Percentiles rank a stretch among this genome's conserved stretches.
Conservation (phyloP, 2,797 vertebrate species). For the Danionella dracula region DNA sequence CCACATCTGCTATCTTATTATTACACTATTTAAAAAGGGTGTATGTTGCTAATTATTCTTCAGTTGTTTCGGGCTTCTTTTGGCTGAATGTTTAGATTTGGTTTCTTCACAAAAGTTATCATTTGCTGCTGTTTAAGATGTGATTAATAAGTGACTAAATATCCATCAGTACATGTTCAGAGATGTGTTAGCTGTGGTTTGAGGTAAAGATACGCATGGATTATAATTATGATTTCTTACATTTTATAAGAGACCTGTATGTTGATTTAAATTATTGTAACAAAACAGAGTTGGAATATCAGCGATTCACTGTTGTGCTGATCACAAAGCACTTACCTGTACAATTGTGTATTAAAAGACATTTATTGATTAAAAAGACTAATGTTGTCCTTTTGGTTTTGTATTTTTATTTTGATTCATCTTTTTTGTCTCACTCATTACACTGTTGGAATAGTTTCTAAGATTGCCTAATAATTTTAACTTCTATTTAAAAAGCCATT, state of each 20-base stretch:
- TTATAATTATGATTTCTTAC: background rate
- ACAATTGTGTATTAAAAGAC: background rate
- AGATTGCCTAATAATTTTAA: no score
- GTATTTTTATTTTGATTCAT: no score
- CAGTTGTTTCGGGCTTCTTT: background rate
- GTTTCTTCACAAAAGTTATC: background rate
- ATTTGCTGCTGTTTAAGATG: background rate
- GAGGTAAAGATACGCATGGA: background rate
- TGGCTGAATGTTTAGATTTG: background rate
- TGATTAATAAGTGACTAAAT: background rate
- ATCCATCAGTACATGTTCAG: background rate
- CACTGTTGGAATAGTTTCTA: no score
- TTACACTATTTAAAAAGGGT: background rate
- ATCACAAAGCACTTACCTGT: background rate
- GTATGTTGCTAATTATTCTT: background rate
- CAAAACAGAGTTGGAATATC: no score
- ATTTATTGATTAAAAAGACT: background rate
- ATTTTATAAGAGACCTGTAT: background rate
- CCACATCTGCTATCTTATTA: slow-evolving; percentile 1
- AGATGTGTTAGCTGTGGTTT: background rate
- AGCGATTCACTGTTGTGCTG: slow-evolving; percentile 1
- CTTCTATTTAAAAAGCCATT: no score
- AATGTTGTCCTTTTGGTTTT: background rate
- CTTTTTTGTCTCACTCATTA: background rate
- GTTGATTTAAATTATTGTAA: background rate